A percentile compares a stretch with the other conserved stretches of the same genome.
phyloP scores from a whole-genome alignment of 2,888 invertebrate genomes.

The Synergus itoensis region DNA sequence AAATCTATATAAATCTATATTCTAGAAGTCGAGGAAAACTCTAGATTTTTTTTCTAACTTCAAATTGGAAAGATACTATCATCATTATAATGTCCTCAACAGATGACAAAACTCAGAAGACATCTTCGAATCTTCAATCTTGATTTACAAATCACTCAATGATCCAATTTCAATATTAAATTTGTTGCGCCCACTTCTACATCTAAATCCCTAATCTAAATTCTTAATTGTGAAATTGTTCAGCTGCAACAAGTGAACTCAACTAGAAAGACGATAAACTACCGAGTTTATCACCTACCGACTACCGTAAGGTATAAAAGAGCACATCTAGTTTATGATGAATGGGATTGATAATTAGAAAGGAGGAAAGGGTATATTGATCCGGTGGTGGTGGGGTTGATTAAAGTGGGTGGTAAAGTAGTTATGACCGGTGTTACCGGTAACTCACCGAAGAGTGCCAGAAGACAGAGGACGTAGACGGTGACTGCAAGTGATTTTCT shows the following conservation, averaged over 20 bases:
- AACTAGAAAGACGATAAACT: not conserved
- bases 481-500: slow-evolving; percentile 58
- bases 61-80: too few relatives aligned
- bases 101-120: not conserved
- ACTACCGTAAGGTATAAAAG: not conserved
- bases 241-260: not conserved
- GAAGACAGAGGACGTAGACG: slow-evolving; percentile 69
- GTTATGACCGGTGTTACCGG: slow-evolving; percentile 46
- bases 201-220: not conserved
- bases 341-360: not conserved
- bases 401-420: not conserved
- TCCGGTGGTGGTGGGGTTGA: not conserved
- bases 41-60: too few relatives aligned
- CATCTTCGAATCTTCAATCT: not conserved
- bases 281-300: not conserved
- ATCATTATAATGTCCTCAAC: not conserved
- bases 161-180: not conserved
- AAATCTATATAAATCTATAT: too few relatives aligned
- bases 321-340: not conserved
- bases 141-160: not conserved
- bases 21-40: too few relatives aligned
- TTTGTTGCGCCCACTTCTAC: not conserved
- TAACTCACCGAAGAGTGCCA: slow-evolving; percentile 73
- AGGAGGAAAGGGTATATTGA: not conserved
- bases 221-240: not conserved